Conservation (phyloP, 1,140 invertebrate species). For the Drosophila hydei region DNA sequence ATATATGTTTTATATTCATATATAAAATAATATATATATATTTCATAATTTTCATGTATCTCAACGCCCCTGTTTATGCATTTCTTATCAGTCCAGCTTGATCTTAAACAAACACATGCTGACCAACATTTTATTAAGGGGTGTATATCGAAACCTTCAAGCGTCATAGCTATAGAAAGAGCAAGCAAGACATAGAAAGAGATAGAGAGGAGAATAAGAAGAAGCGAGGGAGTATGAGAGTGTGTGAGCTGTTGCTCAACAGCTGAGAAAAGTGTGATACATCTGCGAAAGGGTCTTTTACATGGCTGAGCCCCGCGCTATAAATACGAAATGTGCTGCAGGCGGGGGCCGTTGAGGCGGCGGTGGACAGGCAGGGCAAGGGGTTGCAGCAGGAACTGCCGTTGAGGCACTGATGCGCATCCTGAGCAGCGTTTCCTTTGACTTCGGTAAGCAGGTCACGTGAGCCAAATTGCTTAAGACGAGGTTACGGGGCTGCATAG, state of each 20-base stretch:
- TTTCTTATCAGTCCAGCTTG: constrained; percentile 43
- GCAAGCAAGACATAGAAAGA: neutral
- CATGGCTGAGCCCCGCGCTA: constrained; percentile 27
- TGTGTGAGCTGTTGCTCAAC: constrained; percentile 15
- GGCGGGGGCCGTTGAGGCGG: neutral
- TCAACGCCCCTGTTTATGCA: constrained; percentile 33
- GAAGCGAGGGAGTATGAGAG: neutral
- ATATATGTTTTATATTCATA: neutral
- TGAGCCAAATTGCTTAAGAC: constrained; percentile 65
- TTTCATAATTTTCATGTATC: neutral
- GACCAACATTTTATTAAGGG: constrained; percentile 60
- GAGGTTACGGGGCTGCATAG: neutral
- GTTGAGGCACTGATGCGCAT: constrained; percentile 38
- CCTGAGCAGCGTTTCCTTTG: constrained; percentile 49
- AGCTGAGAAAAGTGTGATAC: constrained; percentile 74
- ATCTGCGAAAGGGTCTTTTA: constrained; percentile 54
- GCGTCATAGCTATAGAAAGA: neutral
- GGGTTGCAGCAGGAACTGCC: neutral
- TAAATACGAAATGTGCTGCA: constrained; percentile 53
- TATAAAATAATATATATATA: constrained; percentile 1
- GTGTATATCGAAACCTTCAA: constrained; percentile 37
- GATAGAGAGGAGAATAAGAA: neutral
- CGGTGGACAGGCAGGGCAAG: neutral
- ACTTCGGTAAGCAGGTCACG: constrained; percentile 75
- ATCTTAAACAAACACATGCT: constrained; percentile 65